Percentiles rank a stretch among this genome's conserved stretches.
Conservation (phyloP, 2,113 vertebrate species). For the Ciconia maguari region DNA sequence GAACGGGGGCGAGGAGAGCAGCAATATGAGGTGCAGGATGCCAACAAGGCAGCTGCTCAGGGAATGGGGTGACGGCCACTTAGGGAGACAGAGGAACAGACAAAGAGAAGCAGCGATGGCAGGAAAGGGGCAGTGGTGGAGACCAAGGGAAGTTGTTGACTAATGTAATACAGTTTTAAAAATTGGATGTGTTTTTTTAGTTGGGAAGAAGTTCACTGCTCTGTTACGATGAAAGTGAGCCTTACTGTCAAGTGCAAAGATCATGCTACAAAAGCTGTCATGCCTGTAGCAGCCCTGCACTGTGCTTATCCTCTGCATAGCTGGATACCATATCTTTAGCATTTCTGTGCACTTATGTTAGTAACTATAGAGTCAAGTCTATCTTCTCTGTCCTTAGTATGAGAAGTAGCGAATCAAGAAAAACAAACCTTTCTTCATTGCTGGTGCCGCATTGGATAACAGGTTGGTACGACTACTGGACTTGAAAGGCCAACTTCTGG, state of each 20-base stretch:
- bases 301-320: background rate
- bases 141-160: background rate
- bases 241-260: background rate
- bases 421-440: background rate
- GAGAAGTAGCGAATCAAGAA: background rate
- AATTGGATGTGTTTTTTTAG: background rate
- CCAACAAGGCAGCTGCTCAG: background rate
- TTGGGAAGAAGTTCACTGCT: background rate
- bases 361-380: background rate
- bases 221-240: background rate
- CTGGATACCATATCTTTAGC: background rate
- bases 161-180: background rate
- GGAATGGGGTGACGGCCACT: background rate
- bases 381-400: background rate
- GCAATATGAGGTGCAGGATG: background rate
- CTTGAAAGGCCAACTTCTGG: background rate
- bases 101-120: background rate
- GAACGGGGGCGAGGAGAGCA: fast-evolving
- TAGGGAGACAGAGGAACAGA: background rate
- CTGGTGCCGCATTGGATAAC: background rate
- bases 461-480: background rate
- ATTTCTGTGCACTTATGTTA: background rate
- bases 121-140: background rate
- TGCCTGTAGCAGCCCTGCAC: background rate
- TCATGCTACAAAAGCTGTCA: background rate